phyloP scores from a whole-genome alignment of 2,113 vertebrate species.

The Aegotheles bennettii region DNA sequence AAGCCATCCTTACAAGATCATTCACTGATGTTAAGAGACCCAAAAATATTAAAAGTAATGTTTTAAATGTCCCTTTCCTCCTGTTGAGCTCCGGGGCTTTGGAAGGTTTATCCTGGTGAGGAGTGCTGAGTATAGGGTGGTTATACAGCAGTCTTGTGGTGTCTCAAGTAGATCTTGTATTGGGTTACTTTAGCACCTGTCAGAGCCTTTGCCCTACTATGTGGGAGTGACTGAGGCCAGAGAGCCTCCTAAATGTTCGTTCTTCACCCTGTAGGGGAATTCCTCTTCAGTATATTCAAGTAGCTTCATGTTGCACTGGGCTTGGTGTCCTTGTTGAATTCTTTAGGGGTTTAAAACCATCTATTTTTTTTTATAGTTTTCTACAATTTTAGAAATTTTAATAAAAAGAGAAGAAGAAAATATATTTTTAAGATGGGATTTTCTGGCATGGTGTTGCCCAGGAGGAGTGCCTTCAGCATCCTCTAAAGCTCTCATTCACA shows the following conservation, averaged over 20 bases:
- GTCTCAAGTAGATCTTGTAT: background rate
- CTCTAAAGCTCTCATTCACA: background rate
- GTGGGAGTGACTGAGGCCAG: background rate
- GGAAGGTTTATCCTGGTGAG: background rate
- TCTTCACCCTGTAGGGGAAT: background rate
- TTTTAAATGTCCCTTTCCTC: background rate
- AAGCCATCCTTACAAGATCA: background rate
- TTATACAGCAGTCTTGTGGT: background rate
- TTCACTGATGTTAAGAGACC: background rate
- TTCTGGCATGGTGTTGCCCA: background rate
- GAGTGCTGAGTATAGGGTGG: background rate
- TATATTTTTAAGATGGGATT: background rate
- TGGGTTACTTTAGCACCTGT: background rate
- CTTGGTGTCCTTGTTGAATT: background rate
- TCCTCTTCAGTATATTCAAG: background rate
- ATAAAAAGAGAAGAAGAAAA: background rate
- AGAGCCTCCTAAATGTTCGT: background rate
- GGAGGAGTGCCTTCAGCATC: background rate
- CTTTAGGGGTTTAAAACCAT: background rate
- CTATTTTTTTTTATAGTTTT: background rate
- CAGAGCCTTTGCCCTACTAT: background rate
- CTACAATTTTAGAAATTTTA: background rate
- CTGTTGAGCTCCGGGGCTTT: background rate
- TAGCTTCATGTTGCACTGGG: background rate
- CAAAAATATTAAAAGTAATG: background rate